Conservation (phyloP, 2,888 invertebrate genomes). For the Aphodius granarius region DNA sequence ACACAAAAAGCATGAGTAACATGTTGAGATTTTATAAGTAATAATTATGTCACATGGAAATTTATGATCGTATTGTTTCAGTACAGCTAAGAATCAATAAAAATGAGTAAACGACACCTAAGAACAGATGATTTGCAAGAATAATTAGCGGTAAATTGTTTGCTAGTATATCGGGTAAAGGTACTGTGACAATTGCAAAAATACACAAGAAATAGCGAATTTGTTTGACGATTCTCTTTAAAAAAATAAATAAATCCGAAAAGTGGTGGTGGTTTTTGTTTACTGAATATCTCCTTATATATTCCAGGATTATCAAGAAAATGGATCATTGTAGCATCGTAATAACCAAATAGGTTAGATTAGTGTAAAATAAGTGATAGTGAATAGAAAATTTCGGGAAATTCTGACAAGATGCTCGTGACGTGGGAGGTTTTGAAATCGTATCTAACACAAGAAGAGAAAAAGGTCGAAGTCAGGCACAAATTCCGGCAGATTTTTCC, state of each 20-base stretch:
- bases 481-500: constrained; percentile 22
- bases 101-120: neutral
- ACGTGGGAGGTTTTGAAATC: neutral
- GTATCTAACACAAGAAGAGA: neutral
- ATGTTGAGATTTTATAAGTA: too few species aligned
- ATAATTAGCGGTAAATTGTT: neutral
- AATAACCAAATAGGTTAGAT: neutral
- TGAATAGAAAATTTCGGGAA: neutral
- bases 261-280: neutral
- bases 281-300: neutral
- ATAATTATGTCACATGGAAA: too few species aligned
- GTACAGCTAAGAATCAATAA: neutral
- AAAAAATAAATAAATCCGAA: neutral
- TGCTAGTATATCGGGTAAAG: neutral
- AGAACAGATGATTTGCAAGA: neutral
- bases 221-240: neutral
- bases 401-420: constrained; percentile 9
- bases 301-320: neutral
- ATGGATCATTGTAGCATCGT: neutral
- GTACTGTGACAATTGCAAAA: neutral
- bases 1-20: too few species aligned
- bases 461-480: neutral
- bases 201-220: neutral
- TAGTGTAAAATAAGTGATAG: neutral
- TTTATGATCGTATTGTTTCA: too few species aligned